Evolutionary conservation across 2,888 invertebrate species (phyloP).

Genomic region (Hirudinaria manillensis): DNA sequence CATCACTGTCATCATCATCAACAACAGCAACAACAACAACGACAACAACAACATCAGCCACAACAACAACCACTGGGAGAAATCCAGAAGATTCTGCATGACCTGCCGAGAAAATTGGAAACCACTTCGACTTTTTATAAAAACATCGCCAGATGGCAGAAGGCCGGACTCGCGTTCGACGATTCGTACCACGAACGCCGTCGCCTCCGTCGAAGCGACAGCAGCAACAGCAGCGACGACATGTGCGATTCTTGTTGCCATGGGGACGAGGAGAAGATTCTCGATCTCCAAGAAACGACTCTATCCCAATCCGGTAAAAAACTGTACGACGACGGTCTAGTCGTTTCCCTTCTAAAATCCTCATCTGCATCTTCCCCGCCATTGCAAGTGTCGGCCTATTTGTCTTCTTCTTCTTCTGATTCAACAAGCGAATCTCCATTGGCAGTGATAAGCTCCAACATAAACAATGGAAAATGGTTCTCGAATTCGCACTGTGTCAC

Average conservation of each 20-base stretch:
- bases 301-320: background rate
- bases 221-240: background rate
- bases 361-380: background rate
- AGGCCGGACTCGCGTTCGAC: background rate
- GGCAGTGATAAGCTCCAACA: background rate
- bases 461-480: too few relatives aligned
- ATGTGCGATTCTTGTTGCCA: background rate
- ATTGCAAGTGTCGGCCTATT: background rate
- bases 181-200: background rate
- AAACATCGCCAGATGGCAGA: background rate
- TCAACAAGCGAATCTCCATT: background rate
- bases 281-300: background rate
- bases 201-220: background rate
- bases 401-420: background rate
- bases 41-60: background rate
- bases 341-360: background rate
- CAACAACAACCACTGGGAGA: background rate
- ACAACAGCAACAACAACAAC: slow-evolving; percentile 11
- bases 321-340: background rate
- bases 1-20: background rate
- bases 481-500: too few relatives aligned
- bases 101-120: background rate
- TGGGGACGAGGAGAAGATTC: background rate
- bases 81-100: background rate
- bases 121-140: background rate